phyloP scores from a whole-genome alignment of 2,888 invertebrate species.

The Abrostola triplasia region DNA sequence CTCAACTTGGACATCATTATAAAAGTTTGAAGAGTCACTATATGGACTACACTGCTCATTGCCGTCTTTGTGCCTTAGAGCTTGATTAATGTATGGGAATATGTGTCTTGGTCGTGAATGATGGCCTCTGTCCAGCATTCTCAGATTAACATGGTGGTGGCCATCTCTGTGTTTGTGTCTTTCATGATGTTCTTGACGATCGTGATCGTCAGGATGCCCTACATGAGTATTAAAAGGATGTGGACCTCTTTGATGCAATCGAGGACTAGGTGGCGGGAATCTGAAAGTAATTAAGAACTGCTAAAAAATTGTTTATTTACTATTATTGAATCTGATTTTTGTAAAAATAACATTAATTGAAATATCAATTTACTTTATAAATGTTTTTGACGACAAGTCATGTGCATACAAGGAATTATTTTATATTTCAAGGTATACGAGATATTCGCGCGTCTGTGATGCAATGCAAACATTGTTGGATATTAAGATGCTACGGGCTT shows the following conservation, averaged over 20 bases:
- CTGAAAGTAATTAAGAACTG: constrained; percentile 61
- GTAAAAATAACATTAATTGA: background rate
- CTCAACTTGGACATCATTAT: constrained; percentile 55
- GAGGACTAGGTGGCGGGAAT: constrained; percentile 69
- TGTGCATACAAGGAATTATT: constrained; percentile 14
- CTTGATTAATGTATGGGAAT: constrained; percentile 56
- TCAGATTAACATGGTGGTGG: constrained; percentile 56
- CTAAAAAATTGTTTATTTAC: constrained; percentile 5
- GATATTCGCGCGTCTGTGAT: constrained; percentile 70
- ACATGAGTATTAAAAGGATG: constrained; percentile 57
- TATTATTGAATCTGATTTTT: background rate
- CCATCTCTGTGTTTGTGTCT: constrained; percentile 65
- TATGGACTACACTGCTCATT: constrained; percentile 46
- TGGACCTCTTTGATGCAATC: constrained; percentile 60
- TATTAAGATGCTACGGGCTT: constrained; percentile 32
- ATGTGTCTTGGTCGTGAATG: constrained; percentile 55
- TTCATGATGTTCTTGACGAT: constrained; percentile 61
- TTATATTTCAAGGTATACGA: constrained; percentile 17
- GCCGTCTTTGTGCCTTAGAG: constrained; percentile 55
- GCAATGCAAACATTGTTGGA: constrained; percentile 48
- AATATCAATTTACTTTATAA: background rate
- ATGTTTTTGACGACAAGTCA: constrained; percentile 6
- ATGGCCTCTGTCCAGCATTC: constrained; percentile 62
- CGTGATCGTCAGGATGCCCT: constrained; percentile 55
- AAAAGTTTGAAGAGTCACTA: constrained; percentile 48